Base-by-base conservation (phyloP, 2,888 invertebrate species). In the Gryllus longicercus region DNA sequence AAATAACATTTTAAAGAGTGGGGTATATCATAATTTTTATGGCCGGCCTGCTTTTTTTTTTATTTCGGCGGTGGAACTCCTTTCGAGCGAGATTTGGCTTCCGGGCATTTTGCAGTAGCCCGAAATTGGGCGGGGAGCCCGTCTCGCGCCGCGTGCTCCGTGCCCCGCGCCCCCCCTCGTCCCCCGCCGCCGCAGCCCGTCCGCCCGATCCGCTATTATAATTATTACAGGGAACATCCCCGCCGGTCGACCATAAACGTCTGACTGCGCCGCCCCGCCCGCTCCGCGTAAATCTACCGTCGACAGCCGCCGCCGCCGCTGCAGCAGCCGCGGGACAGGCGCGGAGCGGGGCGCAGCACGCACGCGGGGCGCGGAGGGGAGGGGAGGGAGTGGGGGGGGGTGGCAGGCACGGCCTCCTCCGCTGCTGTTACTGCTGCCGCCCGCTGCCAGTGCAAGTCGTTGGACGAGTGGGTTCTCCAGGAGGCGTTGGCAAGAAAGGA, bases 61-160 rank as follows among this genome's bases (percentile, higher is more conserved):
- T 63, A 14, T 14, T 63, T n/a, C 63, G 63, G 63, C 63, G 63
- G 63, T 63, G n/a, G 63, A 63, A 63, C 63, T 63, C 63, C 63
- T 63, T 63, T 63, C 63, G 63, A 63, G 63, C 63, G 63, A n/a
- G 63, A 63, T 63, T 38, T 80, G 78, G 80, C 80, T 78, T 25
- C 77, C 63, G 80, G 80, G 80, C 78, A 80, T 80, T 80, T 80
- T 78, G 78, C 80, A 80, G 80, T 80, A 80, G 80, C 80, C 51
- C 63, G 63, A 63, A 78, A 75, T 75, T 78, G 80, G 80, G 38
- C 50, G 51, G n/a, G 38, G 63, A 63, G 63, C 63, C 16, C 63
- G 63, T 14, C 63, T 78, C 74, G 81, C 76, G 81, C 76, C 49
- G 82, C 76, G 78, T 38, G 38, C 38, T 38, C 38, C 38, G 38